Base-by-base conservation (phyloP, 2,113 vertebrate species). In the Crotophaga sulcirostris region DNA sequence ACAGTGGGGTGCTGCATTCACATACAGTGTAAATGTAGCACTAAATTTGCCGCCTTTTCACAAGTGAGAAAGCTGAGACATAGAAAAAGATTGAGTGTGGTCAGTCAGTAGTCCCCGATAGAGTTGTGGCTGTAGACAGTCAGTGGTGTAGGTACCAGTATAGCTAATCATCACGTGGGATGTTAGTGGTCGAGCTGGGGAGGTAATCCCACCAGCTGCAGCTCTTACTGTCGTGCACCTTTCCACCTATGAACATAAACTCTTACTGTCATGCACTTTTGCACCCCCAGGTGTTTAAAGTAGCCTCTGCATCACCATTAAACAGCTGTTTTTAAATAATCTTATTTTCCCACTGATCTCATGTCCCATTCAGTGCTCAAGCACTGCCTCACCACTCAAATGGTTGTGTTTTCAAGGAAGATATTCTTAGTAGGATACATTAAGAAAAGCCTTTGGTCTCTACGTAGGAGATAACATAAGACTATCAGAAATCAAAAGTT, bases 151-250 rank as follows among this genome's bases (percentile, higher is more conserved):
- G 78, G 60, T 25, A 36, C 24, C 0, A 69, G 38, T 17, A 26
- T 1, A 64, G 34, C 15, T 40, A 69, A 58, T 67, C 28, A 11
- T 10, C 7, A 2, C 1, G 7, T 3, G 16, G 20, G 40, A 10
- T 29, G 13, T 51, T n/a, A 28, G 60, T 40, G 34, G 60, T 13
- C 49, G 45, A 62, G 25, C 19, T 62, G 28, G 55, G 28, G 16
- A 67, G 18, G 20, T 42, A 63, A 59, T 52, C 34, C 26, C 28
- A 14, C 1, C 21, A 77, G n/a, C 28, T 47, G 29, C 47, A 25
- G 4, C 51, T 81, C 72, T 24, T 26, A 9, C 17, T 60, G 38
- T n/a, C 16, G 1, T 13, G n/a, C 13, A n/a, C 33, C 26, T 84
- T 66, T 59, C 36, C 29, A 59, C 36, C 26, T 36, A 29, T 16